Evolutionary conservation across 1,140 invertebrate species (phyloP).

Genomic region (Drosophila quadrilineata): DNA sequence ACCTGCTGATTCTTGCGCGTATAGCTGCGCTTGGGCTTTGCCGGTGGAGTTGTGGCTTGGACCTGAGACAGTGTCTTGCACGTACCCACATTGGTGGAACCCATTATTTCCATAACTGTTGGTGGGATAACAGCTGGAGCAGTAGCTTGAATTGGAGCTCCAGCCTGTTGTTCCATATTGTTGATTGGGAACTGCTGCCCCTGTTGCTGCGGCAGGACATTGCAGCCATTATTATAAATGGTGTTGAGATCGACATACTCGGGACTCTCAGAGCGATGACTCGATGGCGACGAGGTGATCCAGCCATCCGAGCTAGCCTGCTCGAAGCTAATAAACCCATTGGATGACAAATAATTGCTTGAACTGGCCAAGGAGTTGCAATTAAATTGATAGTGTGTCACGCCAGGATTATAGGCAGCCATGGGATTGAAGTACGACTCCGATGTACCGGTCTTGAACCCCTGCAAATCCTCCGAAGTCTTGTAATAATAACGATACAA

Average conservation of each 20-base stretch:
- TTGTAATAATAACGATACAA: conserved; percentile 80
- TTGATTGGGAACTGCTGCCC: conserved; percentile 38
- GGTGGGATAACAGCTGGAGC: background rate
- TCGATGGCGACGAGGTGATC: conserved; percentile 84
- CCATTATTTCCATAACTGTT: conserved; percentile 45
- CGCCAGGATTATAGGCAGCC: conserved; percentile 71
- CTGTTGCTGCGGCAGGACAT: conserved; percentile 17
- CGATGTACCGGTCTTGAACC: conserved; percentile 54
- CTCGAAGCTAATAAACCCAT: conserved; percentile 76
- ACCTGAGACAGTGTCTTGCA: conserved; percentile 53
- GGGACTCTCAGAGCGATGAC: conserved; percentile 83
- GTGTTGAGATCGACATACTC: conserved; percentile 80
- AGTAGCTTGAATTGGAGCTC: background rate
- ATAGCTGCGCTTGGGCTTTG: conserved; percentile 64
- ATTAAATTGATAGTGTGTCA: conserved; percentile 68
- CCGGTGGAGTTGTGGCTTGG: conserved; percentile 10
- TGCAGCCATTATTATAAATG: conserved; percentile 61
- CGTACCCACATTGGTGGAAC: conserved; percentile 68
- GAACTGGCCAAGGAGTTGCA: conserved; percentile 58
- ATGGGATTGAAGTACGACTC: conserved; percentile 77
- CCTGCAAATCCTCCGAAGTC: conserved; percentile 76
- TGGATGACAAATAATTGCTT: conserved; percentile 64
- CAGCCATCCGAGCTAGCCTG: conserved; percentile 83
- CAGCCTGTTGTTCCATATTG: conserved; percentile 28
- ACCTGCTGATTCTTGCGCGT: conserved; percentile 58